Conservation (phyloP, 2,113 vertebrate genomes). For the Felis chaus region DNA sequence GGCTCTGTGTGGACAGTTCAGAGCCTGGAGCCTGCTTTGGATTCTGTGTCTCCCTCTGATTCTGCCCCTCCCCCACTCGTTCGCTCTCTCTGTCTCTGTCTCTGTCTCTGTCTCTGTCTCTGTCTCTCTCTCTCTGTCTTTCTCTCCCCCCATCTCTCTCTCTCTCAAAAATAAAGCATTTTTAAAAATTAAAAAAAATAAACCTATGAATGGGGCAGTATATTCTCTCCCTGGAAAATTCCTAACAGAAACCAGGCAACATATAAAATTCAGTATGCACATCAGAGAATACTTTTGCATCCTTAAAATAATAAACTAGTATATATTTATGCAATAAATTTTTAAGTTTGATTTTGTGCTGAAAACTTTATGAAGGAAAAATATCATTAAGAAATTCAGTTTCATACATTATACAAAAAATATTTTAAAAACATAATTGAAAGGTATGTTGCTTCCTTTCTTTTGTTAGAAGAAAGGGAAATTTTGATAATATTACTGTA, state of each 20-base stretch:
- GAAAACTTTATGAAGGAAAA: constrained; percentile 38
- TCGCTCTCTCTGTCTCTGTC: no score
- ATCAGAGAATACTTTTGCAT: neutral
- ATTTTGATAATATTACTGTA: neutral
- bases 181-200: neutral
- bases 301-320: constrained; percentile 20
- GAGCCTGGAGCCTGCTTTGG: no score
- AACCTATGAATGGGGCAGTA: neutral
- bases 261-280: neutral
- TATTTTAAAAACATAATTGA: neutral
- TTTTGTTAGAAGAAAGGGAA: neutral
- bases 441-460: neutral
- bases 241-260: neutral
- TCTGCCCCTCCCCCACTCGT: no score
- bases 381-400: neutral
- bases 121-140: no score
- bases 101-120: no score
- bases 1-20: no score
- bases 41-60: no score
- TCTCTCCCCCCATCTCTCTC: no score
- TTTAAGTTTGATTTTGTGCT: neutral
- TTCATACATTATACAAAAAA: neutral
- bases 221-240: neutral
- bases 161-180: no score
- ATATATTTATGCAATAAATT: neutral